A percentile compares a stretch with the other conserved stretches of the same genome.
Evolutionary conservation across 1,140 invertebrate genomes (phyloP).

Genomic region (Drosophila pruinosa): DNA sequence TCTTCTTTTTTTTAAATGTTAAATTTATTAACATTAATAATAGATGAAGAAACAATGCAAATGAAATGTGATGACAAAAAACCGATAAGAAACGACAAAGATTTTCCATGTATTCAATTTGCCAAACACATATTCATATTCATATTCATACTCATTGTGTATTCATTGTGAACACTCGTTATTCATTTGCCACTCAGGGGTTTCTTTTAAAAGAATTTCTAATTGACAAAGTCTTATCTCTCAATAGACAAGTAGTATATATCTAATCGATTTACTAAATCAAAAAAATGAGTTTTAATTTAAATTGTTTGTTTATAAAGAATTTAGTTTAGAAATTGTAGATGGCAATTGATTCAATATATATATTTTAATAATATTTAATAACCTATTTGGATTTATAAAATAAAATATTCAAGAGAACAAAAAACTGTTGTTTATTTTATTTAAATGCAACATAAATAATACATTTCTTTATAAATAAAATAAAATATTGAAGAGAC

Average conservation of each 20-base stretch:
- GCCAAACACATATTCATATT: background rate
- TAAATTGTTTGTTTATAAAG: background rate
- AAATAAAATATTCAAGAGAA: no score
- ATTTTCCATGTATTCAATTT: conserved; percentile 27
- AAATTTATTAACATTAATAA: conserved; percentile 41
- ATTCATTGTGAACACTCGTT: conserved; percentile 2
- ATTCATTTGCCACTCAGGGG: background rate
- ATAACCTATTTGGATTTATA: no score
- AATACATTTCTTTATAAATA: no score
- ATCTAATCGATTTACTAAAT: background rate
- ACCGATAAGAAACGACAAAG: conserved; percentile 25
- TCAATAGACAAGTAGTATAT: background rate
- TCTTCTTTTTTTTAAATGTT: conserved; percentile 13
- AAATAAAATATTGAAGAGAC: no score
- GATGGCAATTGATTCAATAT: no score
- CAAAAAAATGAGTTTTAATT: background rate
- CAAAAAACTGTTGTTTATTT: no score
- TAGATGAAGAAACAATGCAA: conserved; percentile 32
- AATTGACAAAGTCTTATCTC: background rate
- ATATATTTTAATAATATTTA: no score
- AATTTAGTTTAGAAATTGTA: background rate
- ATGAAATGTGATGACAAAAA: conserved; percentile 4
- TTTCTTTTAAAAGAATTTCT: background rate
- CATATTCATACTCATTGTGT: conserved; percentile 3
- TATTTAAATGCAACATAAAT: no score